phyloP scores from a whole-genome alignment of 2,888 invertebrate genomes.

The Parnassius apollo region DNA sequence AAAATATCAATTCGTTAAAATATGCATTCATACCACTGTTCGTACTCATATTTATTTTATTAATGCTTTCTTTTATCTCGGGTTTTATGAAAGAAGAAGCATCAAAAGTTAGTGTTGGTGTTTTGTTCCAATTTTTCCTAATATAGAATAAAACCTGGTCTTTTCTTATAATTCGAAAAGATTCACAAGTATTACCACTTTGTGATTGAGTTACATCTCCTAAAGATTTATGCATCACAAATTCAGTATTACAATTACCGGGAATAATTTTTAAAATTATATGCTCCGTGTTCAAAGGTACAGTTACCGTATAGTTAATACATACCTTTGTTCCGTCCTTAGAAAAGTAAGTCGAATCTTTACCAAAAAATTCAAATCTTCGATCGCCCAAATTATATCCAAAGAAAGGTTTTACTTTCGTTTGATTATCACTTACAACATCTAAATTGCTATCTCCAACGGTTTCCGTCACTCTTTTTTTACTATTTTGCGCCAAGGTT shows the following conservation, averaged over 20 bases:
- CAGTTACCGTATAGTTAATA: constrained; percentile 56
- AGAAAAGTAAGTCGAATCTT: constrained; percentile 63
- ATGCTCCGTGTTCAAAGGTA: constrained; percentile 64
- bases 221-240: constrained; percentile 65
- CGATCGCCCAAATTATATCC: constrained; percentile 68
- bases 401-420: constrained; percentile 38
- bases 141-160: constrained; percentile 60
- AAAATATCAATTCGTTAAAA: constrained; percentile 45
- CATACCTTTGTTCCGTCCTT: constrained; percentile 62
- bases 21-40: constrained; percentile 29
- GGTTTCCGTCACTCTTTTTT: constrained; percentile 35
- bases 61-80: constrained; percentile 37
- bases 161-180: constrained; percentile 62
- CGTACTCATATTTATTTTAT: constrained; percentile 32
- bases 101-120: constrained; percentile 33
- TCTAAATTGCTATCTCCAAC: constrained; percentile 30
- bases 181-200: constrained; percentile 50
- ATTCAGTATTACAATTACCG: constrained; percentile 57
- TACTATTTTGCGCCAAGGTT: constrained; percentile 38
- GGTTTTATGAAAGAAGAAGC: constrained; percentile 32
- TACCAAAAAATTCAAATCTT: constrained; percentile 70
- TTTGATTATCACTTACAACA: constrained; percentile 16
- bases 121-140: constrained; percentile 52
- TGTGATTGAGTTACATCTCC: constrained; percentile 46
- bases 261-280: constrained; percentile 55